phyloP scores from a whole-genome alignment of 1,140 invertebrate species.

The Heliothis virescens region DNA sequence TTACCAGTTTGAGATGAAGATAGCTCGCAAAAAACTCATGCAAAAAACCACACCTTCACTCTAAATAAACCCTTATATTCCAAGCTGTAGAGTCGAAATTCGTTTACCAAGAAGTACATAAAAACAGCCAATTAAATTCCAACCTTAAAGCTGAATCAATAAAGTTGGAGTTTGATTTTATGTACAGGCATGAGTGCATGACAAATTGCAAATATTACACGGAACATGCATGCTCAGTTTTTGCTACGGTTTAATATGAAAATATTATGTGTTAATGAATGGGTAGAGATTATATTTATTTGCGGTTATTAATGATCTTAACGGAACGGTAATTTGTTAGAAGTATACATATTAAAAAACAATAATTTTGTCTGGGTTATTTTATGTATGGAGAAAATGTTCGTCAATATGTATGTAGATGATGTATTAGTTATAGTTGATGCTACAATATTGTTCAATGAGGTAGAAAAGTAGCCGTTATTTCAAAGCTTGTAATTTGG shows the following conservation, averaged over 20 bases:
- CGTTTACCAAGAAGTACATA: background rate
- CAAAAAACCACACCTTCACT: background rate
- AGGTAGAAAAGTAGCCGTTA: too few species aligned
- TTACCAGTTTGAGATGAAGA: background rate
- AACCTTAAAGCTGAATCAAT: background rate
- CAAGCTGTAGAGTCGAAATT: background rate
- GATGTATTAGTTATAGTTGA: background rate
- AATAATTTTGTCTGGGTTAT: too few species aligned
- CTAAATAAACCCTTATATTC: background rate
- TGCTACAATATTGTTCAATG: background rate
- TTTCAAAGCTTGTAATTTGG: too few species aligned
- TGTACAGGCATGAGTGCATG: background rate
- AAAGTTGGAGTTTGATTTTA: background rate
- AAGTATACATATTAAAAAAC: too few species aligned
- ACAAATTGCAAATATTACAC: constrained; percentile 1
- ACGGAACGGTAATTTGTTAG: background rate
- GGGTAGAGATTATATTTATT: background rate
- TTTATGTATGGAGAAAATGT: too few species aligned
- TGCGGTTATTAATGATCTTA: background rate
- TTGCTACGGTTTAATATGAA: constrained; percentile 10
- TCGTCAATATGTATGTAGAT: too few species aligned
- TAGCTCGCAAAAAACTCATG: background rate
- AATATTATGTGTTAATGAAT: background rate
- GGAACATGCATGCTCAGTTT: background rate
- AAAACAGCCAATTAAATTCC: too few species aligned